Evolutionary conservation across 2,797 vertebrate genomes (phyloP), one percentile per base, ranked within the genome.

Genomic region (Falco berigora): DNA sequence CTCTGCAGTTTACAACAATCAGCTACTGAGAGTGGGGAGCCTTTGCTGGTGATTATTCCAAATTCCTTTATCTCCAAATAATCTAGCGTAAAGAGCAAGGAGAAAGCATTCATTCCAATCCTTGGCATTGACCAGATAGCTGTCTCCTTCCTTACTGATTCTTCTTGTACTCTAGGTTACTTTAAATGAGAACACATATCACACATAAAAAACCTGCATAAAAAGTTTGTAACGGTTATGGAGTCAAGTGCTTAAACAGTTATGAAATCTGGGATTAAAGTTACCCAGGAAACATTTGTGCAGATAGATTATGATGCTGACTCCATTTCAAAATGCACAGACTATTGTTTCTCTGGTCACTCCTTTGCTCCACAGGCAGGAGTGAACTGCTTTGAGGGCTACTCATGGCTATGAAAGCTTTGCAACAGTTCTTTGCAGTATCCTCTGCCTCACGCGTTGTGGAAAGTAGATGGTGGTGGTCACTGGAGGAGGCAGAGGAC

Each of bases 61-160:
- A 53, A 71, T 49, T 82, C 53, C n/a, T 80, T 88, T 79, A 71
- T 61, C 66, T 81, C 66, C 52, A 78, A 88, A 82, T 52, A 88
- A 75, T 82, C 72, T 69, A 86, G 23, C 36, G 42, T 81, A 74
- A 92, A 66, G 38, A 38, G 19, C 24, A 75, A 62, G 68, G 38
- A 77, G 40, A 77, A 85, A 58, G 22, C 42, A 53, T 90, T 88
- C 85, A 30, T 78, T 91, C 58, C 42, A 25, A 12, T 61, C 66
- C 34, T 67, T 88, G 58, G 34, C 49, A 59, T 71, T 61, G 44
- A 44, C 44, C n/a, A 79, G 36, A 40, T 46, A 79, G 47, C 32
- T 30, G 13, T 82, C 32, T 58, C 24, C 27, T 75, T 27, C 34
- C 66, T 58, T 73, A 17, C 32, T 73, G 9, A 13, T 82, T 82